A percentile compares a stretch with the other conserved stretches of the same genome.
These are phyloP conservation scores for Pluvialis apricaria DNA, from an alignment of 2,113 vertebrate genomes.

Conservation along the genomic window DNA sequence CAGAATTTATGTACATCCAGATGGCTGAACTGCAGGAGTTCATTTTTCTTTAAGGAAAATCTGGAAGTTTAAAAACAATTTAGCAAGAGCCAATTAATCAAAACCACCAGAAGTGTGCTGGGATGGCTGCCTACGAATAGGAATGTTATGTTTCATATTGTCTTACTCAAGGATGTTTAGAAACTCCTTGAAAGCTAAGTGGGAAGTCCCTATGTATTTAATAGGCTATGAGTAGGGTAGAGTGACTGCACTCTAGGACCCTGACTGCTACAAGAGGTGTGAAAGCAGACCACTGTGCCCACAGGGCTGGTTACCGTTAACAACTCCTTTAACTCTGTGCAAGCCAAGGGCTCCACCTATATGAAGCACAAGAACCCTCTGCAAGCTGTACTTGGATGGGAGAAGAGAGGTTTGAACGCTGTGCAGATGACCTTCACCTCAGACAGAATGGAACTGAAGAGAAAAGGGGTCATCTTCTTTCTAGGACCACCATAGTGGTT, in stretches of 20 bases:
- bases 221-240: neutral
- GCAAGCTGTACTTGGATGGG: no score
- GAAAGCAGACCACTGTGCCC: neutral
- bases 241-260: neutral
- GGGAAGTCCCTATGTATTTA: neutral
- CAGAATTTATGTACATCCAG: neutral
- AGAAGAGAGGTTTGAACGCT: neutral
- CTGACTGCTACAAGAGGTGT: neutral
- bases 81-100: constrained; percentile 26
- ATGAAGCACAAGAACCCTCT: neutral
- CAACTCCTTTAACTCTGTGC: neutral
- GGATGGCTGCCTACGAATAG: neutral
- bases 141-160: neutral
- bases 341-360: neutral
- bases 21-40: constrained; percentile 3
- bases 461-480: neutral
- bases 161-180: neutral
- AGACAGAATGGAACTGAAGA: neutral
- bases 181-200: neutral
- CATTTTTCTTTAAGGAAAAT: constrained; percentile 20
- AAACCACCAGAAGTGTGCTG: neutral
- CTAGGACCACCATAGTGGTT: neutral
- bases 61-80: constrained; percentile 39
- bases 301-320: no score
- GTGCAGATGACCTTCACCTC: neutral